Evolutionary conservation across 2,113 vertebrate genomes (phyloP).

Genomic region (Aspiorhynchus laticeps): DNA sequence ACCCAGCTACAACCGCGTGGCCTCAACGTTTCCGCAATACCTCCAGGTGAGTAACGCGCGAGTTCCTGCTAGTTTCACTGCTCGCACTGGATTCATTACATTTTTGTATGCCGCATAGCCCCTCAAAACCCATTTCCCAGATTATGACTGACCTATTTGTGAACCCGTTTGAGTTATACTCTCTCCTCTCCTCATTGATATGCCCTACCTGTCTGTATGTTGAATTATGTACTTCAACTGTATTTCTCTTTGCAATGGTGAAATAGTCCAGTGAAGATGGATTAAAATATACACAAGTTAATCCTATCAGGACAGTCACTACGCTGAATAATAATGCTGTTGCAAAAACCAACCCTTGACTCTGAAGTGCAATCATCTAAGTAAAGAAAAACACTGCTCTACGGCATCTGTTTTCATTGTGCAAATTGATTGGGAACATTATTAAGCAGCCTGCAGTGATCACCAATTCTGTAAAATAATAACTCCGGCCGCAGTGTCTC

Average conservation of each 20-base stretch:
- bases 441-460: constrained; percentile 29
- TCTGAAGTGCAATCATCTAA: constrained; percentile 25
- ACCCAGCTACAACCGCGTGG: neutral
- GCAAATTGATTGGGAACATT: constrained; percentile 42
- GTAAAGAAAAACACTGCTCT: neutral
- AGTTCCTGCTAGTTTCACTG: neutral
- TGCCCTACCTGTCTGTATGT: constrained; percentile 24
- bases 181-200: constrained; percentile 33
- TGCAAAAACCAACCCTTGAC: constrained; percentile 16
- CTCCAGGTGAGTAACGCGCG: neutral
- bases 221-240: constrained; percentile 26
- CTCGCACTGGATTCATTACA: constrained; percentile 12
- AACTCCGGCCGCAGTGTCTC: neutral
- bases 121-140: constrained; percentile 40
- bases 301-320: neutral
- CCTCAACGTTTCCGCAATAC: neutral
- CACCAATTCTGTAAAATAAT: constrained; percentile 34
- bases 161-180: constrained; percentile 35
- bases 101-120: neutral
- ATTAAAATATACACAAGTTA: constrained; percentile 29
- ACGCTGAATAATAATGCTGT: constrained; percentile 29
- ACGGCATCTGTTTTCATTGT: neutral
- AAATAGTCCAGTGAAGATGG: constrained; percentile 11
- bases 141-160: constrained; percentile 39
- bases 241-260: neutral